phyloP scores from a whole-genome alignment of 2,888 invertebrate species.

The Cryptocephalus primarius region DNA sequence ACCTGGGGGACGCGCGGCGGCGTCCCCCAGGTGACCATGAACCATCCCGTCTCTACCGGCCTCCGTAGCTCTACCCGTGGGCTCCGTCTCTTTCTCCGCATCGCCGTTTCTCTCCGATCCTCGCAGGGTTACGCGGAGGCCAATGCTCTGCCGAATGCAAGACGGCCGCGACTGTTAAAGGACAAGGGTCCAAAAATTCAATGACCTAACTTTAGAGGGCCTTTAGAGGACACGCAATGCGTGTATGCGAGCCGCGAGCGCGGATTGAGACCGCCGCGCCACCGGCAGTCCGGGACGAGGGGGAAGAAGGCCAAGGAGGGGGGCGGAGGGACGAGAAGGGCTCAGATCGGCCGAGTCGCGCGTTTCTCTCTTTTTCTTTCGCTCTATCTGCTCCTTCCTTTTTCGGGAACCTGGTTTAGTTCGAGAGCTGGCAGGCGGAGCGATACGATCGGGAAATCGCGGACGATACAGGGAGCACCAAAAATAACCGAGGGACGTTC shows the following conservation, averaged over 20 bases:
- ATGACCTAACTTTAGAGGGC: conserved; percentile 41
- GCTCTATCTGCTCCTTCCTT: too few relatives aligned
- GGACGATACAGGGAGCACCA: not conserved
- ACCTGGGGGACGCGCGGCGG: too few relatives aligned
- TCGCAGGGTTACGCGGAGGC: conserved; percentile 14
- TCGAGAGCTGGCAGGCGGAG: too few relatives aligned
- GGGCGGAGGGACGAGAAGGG: not conserved
- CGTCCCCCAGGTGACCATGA: too few relatives aligned
- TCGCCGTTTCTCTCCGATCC: conserved; percentile 1
- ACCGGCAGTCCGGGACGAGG: conserved; percentile 3
- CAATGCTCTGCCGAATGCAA: conserved; percentile 26
- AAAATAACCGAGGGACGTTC: not conserved
- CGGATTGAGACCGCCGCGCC: conserved; percentile 4
- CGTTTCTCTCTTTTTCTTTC: too few relatives aligned
- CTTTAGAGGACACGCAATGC: conserved; percentile 39
- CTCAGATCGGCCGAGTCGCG: not conserved
- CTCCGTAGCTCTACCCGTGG: not conserved
- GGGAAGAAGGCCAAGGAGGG: not conserved
- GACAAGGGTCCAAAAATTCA: conserved; percentile 41
- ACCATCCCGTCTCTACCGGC: too few relatives aligned
- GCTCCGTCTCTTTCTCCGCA: conserved; percentile 1
- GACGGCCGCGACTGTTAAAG: conserved; percentile 33
- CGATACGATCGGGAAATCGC: not conserved
- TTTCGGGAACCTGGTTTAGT: too few relatives aligned
- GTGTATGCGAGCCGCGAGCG: conserved; percentile 23